These are phyloP conservation scores for Triplophysa bombifrons DNA, from an alignment of 2,797 vertebrate genomes.

Conservation along the genomic window DNA sequence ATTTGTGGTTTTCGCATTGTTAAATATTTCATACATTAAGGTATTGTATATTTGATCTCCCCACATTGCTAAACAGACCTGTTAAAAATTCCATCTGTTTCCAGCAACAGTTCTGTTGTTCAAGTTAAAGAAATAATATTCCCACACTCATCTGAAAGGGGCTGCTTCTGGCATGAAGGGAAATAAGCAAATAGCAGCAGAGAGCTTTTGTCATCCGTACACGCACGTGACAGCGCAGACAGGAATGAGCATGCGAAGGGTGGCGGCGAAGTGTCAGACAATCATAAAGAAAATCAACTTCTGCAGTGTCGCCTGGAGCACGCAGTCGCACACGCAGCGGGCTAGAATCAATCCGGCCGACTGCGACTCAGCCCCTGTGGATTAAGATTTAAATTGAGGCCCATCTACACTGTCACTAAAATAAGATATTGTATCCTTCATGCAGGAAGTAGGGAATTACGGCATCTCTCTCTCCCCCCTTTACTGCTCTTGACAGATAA, in stretches of 20 bases:
- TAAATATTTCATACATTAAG: background rate
- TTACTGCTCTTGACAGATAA: slow-evolving; percentile 57
- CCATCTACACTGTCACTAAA: slow-evolving; percentile 61
- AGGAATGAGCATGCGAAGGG: slow-evolving; percentile 31
- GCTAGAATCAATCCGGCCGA: slow-evolving; percentile 57
- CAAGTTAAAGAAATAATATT: slow-evolving; percentile 1
- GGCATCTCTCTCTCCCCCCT: slow-evolving; percentile 20
- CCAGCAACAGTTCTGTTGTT: slow-evolving; percentile 1
- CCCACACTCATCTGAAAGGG: background rate
- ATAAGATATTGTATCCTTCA: slow-evolving; percentile 61
- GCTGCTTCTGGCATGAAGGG: slow-evolving; percentile 15
- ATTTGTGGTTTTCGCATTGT: too few relatives aligned
- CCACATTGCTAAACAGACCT: background rate
- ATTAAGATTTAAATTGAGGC: slow-evolving; percentile 63
- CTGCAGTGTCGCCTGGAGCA: slow-evolving; percentile 43
- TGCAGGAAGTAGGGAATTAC: slow-evolving; percentile 56
- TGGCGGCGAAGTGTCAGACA: slow-evolving; percentile 51
- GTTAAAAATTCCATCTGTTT: background rate
- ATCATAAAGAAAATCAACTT: slow-evolving; percentile 57
- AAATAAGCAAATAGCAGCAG: slow-evolving; percentile 18
- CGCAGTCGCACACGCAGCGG: slow-evolving; percentile 17
- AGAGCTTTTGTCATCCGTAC: slow-evolving; percentile 37
- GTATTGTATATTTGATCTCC: background rate
- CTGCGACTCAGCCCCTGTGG: slow-evolving; percentile 57
- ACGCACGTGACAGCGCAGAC: slow-evolving; percentile 11